These are phyloP conservation scores for Hycleus phaleratus DNA, from an alignment of 1,140 invertebrate genomes.

Conservation along the genomic window DNA sequence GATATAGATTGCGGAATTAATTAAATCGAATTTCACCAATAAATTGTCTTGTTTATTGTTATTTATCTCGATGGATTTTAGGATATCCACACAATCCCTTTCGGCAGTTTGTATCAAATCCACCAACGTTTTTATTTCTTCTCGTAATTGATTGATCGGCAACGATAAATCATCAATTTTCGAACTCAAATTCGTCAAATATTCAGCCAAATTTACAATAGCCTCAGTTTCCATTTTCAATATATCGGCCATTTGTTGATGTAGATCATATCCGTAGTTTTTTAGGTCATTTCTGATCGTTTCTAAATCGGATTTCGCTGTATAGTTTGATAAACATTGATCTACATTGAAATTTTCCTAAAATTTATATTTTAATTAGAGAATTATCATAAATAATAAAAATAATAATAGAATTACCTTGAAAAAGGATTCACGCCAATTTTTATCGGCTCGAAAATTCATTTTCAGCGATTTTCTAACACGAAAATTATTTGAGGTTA, in stretches of 20 bases:
- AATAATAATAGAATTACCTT: too few relatives aligned
- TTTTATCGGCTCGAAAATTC: too few relatives aligned
- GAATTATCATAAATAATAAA: too few relatives aligned
- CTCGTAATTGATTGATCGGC: constrained; percentile 30
- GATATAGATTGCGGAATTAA: constrained; percentile 26
- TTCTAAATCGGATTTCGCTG: constrained; percentile 33
- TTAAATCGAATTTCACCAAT: constrained; percentile 28
- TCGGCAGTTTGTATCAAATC: constrained; percentile 25
- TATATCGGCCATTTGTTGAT: constrained; percentile 32
- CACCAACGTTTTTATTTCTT: constrained; percentile 29
- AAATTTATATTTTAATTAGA: not conserved
- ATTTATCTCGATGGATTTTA: constrained; percentile 26
- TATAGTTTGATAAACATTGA: constrained; percentile 28
- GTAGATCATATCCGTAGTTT: constrained; percentile 30
- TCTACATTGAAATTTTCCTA: constrained; percentile 32
- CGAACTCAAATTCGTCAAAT: constrained; percentile 32
- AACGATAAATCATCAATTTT: constrained; percentile 32
- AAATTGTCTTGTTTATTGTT: constrained; percentile 24
- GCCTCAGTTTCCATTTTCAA: constrained; percentile 36
- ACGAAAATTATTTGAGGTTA: too few relatives aligned
- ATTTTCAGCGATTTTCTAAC: too few relatives aligned
- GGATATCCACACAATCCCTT: constrained; percentile 19
- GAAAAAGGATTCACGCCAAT: too few relatives aligned
- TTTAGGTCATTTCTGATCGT: constrained; percentile 29
- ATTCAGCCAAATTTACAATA: constrained; percentile 35